These are phyloP conservation scores for Eristalinus sepulchralis DNA, from an alignment of 2,888 invertebrate genomes.

Conservation along the genomic window DNA sequence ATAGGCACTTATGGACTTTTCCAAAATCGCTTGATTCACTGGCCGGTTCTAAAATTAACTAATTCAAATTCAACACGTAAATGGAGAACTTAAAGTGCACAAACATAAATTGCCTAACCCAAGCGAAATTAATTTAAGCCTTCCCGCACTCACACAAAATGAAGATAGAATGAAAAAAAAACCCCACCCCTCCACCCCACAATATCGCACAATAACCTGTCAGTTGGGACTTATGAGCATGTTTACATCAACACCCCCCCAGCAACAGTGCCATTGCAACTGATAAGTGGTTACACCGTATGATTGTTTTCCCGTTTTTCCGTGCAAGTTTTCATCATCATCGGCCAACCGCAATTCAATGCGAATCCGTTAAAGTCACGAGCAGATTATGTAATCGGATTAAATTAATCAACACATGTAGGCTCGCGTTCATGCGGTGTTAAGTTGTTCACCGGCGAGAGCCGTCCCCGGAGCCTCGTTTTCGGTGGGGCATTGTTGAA, in stretches of 20 bases:
- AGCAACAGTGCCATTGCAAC: slow-evolving; percentile 42
- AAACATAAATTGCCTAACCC: too few species aligned
- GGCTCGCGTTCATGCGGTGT: slow-evolving; percentile 3
- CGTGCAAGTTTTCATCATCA: slow-evolving; percentile 36
- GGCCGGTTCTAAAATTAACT: too few species aligned
- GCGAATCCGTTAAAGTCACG: slow-evolving; percentile 54
- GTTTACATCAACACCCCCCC: slow-evolving; percentile 48
- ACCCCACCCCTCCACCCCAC: not conserved
- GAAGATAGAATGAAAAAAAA: not conserved
- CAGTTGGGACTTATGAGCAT: slow-evolving; percentile 41
- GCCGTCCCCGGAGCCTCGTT: not conserved
- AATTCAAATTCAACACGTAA: too few species aligned
- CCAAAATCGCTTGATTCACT: too few species aligned
- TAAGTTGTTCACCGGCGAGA: slow-evolving; percentile 6
- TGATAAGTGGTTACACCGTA: slow-evolving; percentile 55
- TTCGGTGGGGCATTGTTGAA: slow-evolving; percentile 21
- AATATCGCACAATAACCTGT: not conserved
- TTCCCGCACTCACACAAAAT: not conserved
- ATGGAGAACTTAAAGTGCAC: too few species aligned
- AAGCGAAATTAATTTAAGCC: too few species aligned
- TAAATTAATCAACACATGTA: slow-evolving; percentile 62
- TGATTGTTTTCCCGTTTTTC: slow-evolving; percentile 19
- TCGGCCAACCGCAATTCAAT: slow-evolving; percentile 57
- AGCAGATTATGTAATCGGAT: slow-evolving; percentile 65
- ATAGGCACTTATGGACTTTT: too few species aligned